Conservation (phyloP, 2,888 invertebrate species). For the Drosophila vallismaia region DNA sequence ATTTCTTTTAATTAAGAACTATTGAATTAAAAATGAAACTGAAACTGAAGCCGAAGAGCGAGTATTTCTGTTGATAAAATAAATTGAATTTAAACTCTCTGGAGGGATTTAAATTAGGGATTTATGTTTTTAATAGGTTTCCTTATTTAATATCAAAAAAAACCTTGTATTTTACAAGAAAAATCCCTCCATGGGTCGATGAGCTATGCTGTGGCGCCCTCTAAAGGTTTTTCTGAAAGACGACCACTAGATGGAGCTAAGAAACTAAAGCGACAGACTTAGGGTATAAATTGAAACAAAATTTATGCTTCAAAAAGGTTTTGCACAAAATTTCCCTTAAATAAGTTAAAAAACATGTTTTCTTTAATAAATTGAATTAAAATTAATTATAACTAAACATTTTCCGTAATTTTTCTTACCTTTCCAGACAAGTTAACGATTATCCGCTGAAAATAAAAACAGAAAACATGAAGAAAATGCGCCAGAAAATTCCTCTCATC, state of each 20-base stretch:
- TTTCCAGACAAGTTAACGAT: conserved; percentile 23
- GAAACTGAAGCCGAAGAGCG: not conserved
- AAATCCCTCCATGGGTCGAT: not conserved
- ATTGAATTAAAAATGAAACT: conserved; percentile 2
- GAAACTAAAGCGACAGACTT: not conserved
- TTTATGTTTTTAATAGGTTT: not conserved
- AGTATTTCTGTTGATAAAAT: not conserved
- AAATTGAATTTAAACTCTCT: not conserved
- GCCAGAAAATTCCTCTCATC: conserved; percentile 28
- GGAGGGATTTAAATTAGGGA: not conserved
- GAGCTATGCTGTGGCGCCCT: not conserved
- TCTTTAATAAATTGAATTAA: not conserved
- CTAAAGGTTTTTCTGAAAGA: not conserved
- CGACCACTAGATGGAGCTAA: not conserved
- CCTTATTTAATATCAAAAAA: not conserved
- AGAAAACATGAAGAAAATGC: conserved; percentile 38
- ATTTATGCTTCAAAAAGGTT: too few relatives aligned
- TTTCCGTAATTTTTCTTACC: too few relatives aligned
- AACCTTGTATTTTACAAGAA: too few relatives aligned
- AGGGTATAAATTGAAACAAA: not conserved
- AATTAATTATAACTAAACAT: not conserved
- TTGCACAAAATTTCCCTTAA: too few relatives aligned
- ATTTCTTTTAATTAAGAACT: conserved; percentile 13
- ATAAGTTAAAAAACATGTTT: too few relatives aligned
- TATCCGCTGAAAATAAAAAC: conserved; percentile 10